phyloP scores from a whole-genome alignment of 2,797 vertebrate genomes.

The Falco concolor region DNA sequence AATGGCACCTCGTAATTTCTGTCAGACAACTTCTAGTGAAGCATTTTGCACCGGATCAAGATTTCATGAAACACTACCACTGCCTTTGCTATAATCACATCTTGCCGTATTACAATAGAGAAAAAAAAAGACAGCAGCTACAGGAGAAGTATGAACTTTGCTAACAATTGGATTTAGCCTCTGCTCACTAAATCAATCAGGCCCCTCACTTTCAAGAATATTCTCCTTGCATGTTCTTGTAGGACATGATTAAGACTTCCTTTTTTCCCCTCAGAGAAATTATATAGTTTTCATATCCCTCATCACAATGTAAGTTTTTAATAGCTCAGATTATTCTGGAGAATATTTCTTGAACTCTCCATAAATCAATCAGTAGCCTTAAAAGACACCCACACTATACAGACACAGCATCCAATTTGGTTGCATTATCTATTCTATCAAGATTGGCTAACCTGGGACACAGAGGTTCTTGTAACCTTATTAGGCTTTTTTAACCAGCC shows the following conservation, averaged over 20 bases:
- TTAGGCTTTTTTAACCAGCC: background rate
- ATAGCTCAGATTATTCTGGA: background rate
- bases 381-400: background rate
- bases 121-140: background rate
- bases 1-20: background rate
- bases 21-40: background rate
- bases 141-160: background rate
- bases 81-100: background rate
- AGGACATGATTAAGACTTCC: background rate
- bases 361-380: background rate
- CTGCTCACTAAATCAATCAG: background rate
- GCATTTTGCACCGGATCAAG: background rate
- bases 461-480: background rate
- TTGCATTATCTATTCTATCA: background rate
- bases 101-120: background rate
- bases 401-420: background rate
- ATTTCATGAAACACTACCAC: background rate
- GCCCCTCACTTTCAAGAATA: background rate
- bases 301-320: background rate
- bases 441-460: background rate
- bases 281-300: background rate
- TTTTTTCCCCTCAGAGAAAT: background rate
- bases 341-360: background rate
- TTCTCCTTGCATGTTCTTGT: background rate
- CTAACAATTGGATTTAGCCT: background rate